Evolutionary conservation across 2,888 invertebrate species (phyloP).

Genomic region (Lepidochitona cinerea): DNA sequence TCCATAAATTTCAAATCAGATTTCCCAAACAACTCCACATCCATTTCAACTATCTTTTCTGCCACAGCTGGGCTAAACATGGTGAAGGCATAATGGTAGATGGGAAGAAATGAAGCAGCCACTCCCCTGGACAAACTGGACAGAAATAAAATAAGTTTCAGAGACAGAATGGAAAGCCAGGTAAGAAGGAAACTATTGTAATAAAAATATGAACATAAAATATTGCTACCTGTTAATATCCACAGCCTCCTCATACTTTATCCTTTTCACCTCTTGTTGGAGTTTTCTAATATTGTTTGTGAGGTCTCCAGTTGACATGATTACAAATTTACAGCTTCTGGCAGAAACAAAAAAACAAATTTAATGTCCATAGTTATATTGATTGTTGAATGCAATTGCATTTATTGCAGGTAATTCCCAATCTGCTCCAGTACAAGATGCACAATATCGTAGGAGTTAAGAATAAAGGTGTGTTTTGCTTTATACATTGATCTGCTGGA

Average conservation of each 20-base stretch:
- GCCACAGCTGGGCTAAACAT: conserved; percentile 56
- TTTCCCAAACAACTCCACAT: conserved; percentile 61
- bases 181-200: not conserved
- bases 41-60: conserved; percentile 47
- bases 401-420: too few relatives aligned
- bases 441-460: too few relatives aligned
- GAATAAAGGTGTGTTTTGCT: too few relatives aligned
- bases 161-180: not conserved
- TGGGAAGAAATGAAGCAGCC: conserved; percentile 52
- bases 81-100: conserved; percentile 64
- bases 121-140: conserved; percentile 57
- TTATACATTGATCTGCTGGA: too few relatives aligned
- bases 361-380: too few relatives aligned
- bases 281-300: not conserved
- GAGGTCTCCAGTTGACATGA: not conserved
- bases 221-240: not conserved
- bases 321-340: too few relatives aligned
- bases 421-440: too few relatives aligned
- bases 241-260: not conserved
- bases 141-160: conserved; percentile 21
- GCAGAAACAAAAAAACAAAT: too few relatives aligned
- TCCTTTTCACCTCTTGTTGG: not conserved
- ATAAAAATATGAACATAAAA: not conserved
- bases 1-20: conserved; percentile 65
- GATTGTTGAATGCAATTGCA: too few relatives aligned